Conservation (phyloP, 2,113 vertebrate species). For the Pseudopipra pipra region DNA sequence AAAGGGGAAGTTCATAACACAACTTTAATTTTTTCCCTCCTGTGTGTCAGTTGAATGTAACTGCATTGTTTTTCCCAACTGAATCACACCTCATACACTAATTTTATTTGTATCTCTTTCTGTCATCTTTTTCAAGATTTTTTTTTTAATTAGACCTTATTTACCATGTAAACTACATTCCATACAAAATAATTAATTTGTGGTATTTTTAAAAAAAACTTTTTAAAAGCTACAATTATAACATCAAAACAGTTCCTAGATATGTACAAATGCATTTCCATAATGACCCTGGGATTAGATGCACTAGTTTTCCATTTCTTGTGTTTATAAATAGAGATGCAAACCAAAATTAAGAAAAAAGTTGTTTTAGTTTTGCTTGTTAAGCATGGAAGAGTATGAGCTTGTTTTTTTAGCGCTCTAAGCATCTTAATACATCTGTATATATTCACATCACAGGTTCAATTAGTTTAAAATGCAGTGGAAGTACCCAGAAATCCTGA, state of each 20-base stretch:
- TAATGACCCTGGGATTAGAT: neutral
- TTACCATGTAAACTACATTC: neutral
- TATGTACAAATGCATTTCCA: neutral
- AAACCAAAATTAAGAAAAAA: neutral
- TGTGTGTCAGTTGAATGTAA: neutral
- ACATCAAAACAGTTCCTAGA: neutral
- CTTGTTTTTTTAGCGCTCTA: neutral
- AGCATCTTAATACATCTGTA: neutral
- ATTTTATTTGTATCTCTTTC: neutral
- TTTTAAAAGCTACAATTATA: neutral
- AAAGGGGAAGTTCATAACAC: neutral
- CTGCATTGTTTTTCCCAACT: neutral
- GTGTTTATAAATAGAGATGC: neutral
- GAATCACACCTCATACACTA: neutral
- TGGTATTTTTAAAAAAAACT: accelerated
- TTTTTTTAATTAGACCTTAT: neutral
- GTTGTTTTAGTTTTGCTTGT: neutral
- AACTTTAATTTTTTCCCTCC: neutral
- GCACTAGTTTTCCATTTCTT: neutral
- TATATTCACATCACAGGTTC: neutral
- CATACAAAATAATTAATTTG: neutral
- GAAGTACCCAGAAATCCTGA: neutral
- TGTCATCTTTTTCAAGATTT: neutral
- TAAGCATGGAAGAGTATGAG: neutral
- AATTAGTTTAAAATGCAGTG: neutral